These are phyloP conservation scores for Colletes latitarsis DNA, from an alignment of 1,140 invertebrate genomes.

Conservation along the genomic window DNA sequence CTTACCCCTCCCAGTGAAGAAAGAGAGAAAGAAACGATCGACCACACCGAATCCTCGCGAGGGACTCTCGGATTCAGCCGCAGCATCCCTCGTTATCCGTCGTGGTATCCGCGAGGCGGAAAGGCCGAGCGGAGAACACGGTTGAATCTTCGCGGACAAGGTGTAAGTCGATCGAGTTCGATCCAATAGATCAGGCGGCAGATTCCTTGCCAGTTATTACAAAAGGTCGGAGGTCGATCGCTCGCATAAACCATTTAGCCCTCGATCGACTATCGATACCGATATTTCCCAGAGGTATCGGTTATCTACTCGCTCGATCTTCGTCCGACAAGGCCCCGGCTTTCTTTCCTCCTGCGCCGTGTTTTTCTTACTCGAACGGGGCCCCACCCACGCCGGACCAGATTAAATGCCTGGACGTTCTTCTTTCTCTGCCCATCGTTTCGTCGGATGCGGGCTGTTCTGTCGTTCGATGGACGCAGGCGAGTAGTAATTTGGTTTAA, in stretches of 20 bases:
- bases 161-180: conserved; percentile 75
- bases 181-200: conserved; percentile 79
- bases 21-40: conserved; percentile 10
- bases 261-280: conserved; percentile 76
- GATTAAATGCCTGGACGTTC: conserved; percentile 70
- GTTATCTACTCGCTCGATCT: conserved; percentile 68
- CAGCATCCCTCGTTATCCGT: neutral
- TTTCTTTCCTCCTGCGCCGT: conserved; percentile 39
- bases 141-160: conserved; percentile 53
- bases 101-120: conserved; percentile 6
- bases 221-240: conserved; percentile 75
- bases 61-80: neutral
- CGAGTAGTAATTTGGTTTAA: conserved; percentile 42
- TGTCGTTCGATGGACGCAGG: conserved; percentile 7
- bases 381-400: conserved; percentile 71
- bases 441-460: neutral
- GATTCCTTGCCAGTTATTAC: conserved; percentile 78
- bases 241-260: conserved; percentile 78
- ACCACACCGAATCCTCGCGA: conserved; percentile 28
- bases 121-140: conserved; percentile 18
- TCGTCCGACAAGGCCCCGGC: conserved; percentile 63
- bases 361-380: conserved; percentile 56
- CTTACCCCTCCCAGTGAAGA: no score
- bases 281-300: conserved; percentile 78
- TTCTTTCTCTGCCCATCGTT: neutral